A percentile compares a stretch with the other conserved stretches of the same genome.
Conservation (phyloP, 1,140 invertebrate genomes). For the Microplitis demolitor region DNA sequence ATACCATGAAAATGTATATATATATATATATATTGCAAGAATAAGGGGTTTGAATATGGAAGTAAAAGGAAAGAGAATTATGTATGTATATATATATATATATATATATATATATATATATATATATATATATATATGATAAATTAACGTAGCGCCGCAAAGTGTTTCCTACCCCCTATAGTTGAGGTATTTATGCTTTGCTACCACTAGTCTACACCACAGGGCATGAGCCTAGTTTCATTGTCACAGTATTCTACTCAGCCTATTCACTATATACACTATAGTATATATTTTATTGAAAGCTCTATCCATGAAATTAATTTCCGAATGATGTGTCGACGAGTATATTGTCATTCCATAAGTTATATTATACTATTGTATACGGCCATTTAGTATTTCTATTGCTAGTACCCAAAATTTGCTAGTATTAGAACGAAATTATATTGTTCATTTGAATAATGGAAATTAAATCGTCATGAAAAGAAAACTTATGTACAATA, state of each 20-base stretch:
- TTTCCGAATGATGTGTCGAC: not conserved
- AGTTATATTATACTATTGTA: not conserved
- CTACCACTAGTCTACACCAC: not conserved
- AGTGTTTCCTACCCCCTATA: conserved; percentile 12
- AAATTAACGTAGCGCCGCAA: conserved; percentile 18
- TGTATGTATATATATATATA: not conserved
- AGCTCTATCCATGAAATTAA: not conserved
- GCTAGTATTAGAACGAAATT: too few species aligned
- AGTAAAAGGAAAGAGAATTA: not conserved
- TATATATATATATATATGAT: not conserved
- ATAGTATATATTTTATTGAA: not conserved
- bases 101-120: too few species aligned
- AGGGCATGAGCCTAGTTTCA: not conserved
- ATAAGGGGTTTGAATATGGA: not conserved
- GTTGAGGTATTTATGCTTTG: conserved; percentile 1
- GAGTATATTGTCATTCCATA: conserved; percentile 5
- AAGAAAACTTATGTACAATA: too few species aligned
- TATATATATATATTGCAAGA: not conserved
- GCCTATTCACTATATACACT: conserved; percentile 1
- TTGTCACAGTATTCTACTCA: not conserved
- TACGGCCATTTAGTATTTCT: not conserved
- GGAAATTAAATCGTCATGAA: too few species aligned
- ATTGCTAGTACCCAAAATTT: too few species aligned
- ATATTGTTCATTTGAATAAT: too few species aligned
- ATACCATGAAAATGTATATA: not conserved